Conservation (phyloP, 2,888 invertebrate species). For the Creontiades dilutus region DNA sequence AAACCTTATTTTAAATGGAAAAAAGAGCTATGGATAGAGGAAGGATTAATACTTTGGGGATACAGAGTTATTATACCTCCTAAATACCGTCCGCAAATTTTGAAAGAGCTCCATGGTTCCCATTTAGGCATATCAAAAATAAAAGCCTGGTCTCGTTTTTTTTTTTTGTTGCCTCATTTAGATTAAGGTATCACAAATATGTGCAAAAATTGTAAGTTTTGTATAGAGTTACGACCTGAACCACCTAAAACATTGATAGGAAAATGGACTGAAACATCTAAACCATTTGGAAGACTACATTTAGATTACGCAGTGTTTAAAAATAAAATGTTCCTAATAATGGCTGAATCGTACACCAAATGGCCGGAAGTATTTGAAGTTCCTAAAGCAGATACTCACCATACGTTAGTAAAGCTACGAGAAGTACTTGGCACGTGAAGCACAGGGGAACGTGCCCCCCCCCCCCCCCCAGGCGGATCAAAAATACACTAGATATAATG, state of each 20-base stretch:
- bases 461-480: no score
- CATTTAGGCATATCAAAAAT: constrained; percentile 67
- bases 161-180: constrained; percentile 57
- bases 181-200: neutral
- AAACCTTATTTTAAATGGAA: constrained; percentile 17
- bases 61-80: neutral
- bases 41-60: neutral
- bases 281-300: no score
- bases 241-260: neutral
- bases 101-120: no score
- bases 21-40: neutral
- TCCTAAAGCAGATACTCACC: no score
- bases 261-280: no score
- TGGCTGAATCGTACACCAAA: no score
- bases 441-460: neutral
- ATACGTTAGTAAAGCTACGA: neutral
- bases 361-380: no score
- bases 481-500: neutral
- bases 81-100: no score
- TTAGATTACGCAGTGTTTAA: no score
- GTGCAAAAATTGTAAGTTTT: constrained; percentile 11
- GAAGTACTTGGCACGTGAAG: neutral
- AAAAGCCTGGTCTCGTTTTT: constrained; percentile 17
- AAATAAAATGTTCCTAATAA: no score
- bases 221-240: neutral